These are phyloP conservation scores for Centropristis striata DNA, from an alignment of 2,113 vertebrate species.

Conservation along the genomic window DNA sequence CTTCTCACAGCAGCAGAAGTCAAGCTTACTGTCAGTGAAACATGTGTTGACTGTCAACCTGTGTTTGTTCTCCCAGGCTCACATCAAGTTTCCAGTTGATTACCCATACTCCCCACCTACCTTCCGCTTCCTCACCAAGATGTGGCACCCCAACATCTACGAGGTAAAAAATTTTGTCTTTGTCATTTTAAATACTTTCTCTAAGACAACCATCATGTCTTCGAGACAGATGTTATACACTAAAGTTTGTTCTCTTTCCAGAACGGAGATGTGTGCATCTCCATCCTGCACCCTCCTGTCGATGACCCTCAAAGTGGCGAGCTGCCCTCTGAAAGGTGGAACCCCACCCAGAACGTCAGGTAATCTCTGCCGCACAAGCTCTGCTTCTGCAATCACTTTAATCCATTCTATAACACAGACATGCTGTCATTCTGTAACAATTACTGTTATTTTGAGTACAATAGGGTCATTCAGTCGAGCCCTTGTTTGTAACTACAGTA, in stretches of 20 bases:
- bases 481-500: not conserved
- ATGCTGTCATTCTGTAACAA: not conserved
- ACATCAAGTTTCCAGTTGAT: constrained; percentile 99
- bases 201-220: too few species aligned
- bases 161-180: constrained; percentile 88
- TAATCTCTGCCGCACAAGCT: constrained; percentile 66
- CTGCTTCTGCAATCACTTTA: not conserved
- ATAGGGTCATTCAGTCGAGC: not conserved
- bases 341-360: constrained; percentile 99
- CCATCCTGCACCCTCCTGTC: constrained; percentile 97
- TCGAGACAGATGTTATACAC: not conserved
- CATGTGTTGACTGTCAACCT: constrained; percentile 14
- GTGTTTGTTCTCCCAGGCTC: constrained; percentile 87
- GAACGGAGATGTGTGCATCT: constrained; percentile 99
- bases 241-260: constrained; percentile 64
- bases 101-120: constrained; percentile 99
- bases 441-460: not conserved
- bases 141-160: constrained; percentile 99
- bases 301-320: constrained; percentile 99
- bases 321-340: constrained; percentile 98
- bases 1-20: not conserved
- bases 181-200: not conserved
- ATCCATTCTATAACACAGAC: not conserved
- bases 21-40: not conserved
- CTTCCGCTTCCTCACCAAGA: constrained; percentile 99